Percentiles rank a stretch among this genome's conserved stretches.
phyloP scores from a whole-genome alignment of 2,888 invertebrate species.

The Dynastes hyllus region DNA sequence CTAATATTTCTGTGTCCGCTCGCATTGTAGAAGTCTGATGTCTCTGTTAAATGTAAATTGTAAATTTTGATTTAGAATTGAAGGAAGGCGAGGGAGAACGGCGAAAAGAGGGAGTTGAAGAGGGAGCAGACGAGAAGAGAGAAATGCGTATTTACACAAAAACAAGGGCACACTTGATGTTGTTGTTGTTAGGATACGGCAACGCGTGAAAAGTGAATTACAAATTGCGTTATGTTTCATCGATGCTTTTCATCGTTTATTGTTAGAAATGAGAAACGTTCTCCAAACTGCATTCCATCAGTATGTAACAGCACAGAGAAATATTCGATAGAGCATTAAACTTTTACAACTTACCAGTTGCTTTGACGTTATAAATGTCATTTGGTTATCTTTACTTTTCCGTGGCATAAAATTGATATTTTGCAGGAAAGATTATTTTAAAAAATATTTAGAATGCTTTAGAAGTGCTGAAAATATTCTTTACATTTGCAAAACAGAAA shows the following conservation, averaged over 20 bases:
- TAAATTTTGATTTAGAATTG: slow-evolving; percentile 51
- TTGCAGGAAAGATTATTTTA: too few species aligned
- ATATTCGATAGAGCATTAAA: too few species aligned
- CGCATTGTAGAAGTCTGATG: slow-evolving; percentile 66
- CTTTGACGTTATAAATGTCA: too few species aligned
- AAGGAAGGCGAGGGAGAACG: neutral
- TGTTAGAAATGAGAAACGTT: neutral
- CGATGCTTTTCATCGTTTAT: neutral
- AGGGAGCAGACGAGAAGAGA: neutral
- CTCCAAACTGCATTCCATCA: neutral
- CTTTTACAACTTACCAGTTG: too few species aligned
- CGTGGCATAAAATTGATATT: too few species aligned
- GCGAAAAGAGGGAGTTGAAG: neutral
- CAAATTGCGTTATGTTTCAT: slow-evolving; percentile 9
- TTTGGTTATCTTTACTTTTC: too few species aligned
- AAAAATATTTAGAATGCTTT: too few species aligned
- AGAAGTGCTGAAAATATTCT: too few species aligned
- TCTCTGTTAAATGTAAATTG: slow-evolving; percentile 63
- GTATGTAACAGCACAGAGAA: too few species aligned
- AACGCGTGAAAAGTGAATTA: slow-evolving; percentile 4
- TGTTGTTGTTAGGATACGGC: neutral
- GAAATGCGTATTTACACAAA: neutral
- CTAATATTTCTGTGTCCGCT: slow-evolving; percentile 68
- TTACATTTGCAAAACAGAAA: too few species aligned
- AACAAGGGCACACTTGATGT: neutral